Evolutionary conservation across 2,888 invertebrate genomes (phyloP), one percentile per base, ranked within the genome.

Genomic region (Drymonia ruficornis): DNA sequence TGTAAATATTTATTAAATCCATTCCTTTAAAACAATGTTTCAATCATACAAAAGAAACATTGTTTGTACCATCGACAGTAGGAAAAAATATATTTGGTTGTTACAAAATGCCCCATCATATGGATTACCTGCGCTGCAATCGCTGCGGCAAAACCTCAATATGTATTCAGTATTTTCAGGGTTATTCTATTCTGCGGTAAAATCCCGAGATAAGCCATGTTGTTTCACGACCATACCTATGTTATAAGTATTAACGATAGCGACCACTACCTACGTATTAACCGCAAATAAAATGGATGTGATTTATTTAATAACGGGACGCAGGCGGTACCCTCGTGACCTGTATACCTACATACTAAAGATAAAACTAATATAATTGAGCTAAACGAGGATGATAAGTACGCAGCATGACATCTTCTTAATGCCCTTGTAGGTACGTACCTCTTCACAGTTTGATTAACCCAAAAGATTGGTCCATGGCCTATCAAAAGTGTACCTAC

Each of bases 221-320:
- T 43, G 43, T 43, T 43, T 18, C 19, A 43, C 19, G 7, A 1
- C 19, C 19, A n/a, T n/a, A 5, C 36, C 3, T 31, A 31, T 8
- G 11, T 8, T 34, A 28, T 28, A 28, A 28, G 31, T 31, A 12
- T 12, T 9, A 12, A 9, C 2, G 8, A 31, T 31, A 31, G 9
- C 5, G 31, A 9, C 31, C 12, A 31, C 31, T 31, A 36, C 36
- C 5, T 36, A 36, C 16, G 8, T 4, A 5, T 16, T 7, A 16
- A 40, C 40, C 40, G 40, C 40, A 40, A 40, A 36, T 36, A 36
- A 5, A 36, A 40, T 38, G 2, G n/a, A n/a, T 38, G 38, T 38
- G 15, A 38, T 40, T 40, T 16, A 40, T 40, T 40, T 9, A 40
- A 40, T 16, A 40, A 38, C n/a, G 8, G n/a, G 15, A 1, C 40